Evolutionary conservation across 2,113 vertebrate species (phyloP).

Genomic region (Marmota flaviventris): DNA sequence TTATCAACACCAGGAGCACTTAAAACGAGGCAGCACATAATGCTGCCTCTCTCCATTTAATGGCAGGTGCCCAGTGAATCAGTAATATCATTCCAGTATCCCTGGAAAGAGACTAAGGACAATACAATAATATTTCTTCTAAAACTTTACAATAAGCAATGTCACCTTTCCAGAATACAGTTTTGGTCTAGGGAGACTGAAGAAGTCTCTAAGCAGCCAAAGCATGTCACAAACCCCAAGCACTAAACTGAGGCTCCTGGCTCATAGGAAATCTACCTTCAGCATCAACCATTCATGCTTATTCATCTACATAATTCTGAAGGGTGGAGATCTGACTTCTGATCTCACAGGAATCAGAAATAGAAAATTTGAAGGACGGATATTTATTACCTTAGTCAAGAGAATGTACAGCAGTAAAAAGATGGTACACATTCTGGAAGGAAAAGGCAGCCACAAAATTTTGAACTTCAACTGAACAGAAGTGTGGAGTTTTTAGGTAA

Average conservation of each 20-base stretch:
- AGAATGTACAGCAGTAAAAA: neutral
- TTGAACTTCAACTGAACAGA: neutral
- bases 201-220: conserved; percentile 33
- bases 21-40: neutral
- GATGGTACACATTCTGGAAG: neutral
- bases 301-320: conserved; percentile 8
- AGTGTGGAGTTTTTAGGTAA: neutral
- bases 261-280: neutral
- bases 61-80: conserved; percentile 40
- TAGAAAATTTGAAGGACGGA: neutral
- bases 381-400: neutral
- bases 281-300: neutral
- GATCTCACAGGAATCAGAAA: neutral
- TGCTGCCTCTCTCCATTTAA: conserved; percentile 36
- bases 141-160: conserved; percentile 52
- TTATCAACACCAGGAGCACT: conserved; percentile 63
- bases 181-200: neutral
- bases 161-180: conserved; percentile 63
- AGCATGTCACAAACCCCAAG: neutral
- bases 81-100: conserved; percentile 8
- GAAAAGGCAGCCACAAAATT: neutral
- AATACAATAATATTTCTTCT: conserved; percentile 62
- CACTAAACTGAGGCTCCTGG: neutral
- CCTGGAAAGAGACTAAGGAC: conserved; percentile 57
- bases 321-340: neutral